Evolutionary conservation across 2,797 vertebrate genomes (phyloP), one percentile per base, ranked within the genome.

Genomic region (Anabacerthia variegaticeps): DNA sequence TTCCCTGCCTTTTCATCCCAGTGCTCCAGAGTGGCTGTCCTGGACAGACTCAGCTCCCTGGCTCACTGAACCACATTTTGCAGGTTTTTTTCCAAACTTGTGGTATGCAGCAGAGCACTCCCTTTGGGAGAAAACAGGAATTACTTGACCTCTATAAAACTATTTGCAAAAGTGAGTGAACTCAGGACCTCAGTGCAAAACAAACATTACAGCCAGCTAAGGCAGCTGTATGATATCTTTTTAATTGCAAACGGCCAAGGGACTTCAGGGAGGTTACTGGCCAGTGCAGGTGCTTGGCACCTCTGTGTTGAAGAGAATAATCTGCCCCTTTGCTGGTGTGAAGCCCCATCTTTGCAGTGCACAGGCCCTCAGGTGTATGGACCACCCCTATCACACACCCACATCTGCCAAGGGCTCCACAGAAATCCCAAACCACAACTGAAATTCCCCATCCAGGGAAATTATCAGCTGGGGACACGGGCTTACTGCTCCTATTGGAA

Each of bases 101-200:
- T 69, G 65, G 61, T 23, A 54, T 34, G 46, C 69, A 83, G 56
- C 68, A 76, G 54, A 82, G 86, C 67, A 88, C 43, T 6, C 78
- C 68, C 65, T 73, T 48, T 37, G 89, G 68, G 89, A 84, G 48
- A 86, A 56, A 86, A 78, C 34, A 56, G 19, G 21, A 80, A 74
- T 71, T 61, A 55, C 48, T 66, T 91, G 81, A 77, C 89, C 87
- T 95, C 87, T 74, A 58, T 23, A 69, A 94, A 93, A 89, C 77
- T 88, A 46, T 86, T 92, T 46, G 61, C 63, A 46, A 73, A 80
- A 93, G 69, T 54, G 39, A 83, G 77, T 46, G 52, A 86, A 96
- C 95, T 66, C 4, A 2, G 81, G 65, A 95, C 84, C 77, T 95
- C 61, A 74, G 84, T 81, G 73, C 76, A 92, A 94, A 94, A 84